Evolutionary conservation across 2,888 invertebrate genomes (phyloP).

Genomic region (Pristionchus entomophagus): DNA sequence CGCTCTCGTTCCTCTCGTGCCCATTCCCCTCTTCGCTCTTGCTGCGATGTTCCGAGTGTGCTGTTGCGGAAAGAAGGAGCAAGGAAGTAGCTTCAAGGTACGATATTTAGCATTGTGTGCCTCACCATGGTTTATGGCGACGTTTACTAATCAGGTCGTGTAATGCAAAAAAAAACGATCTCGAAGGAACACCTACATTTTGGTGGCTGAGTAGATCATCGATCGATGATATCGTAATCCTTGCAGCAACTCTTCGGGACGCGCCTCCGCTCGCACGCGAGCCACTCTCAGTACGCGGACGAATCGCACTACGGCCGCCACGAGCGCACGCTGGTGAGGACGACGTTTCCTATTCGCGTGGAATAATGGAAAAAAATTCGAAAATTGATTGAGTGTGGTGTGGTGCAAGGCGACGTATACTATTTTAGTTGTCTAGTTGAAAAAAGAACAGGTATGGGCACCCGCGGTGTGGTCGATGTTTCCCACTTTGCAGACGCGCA

Average conservation of each 20-base stretch:
- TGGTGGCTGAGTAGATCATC: too few species aligned
- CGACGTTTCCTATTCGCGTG: background rate
- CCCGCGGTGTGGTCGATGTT: slow-evolving; percentile 2
- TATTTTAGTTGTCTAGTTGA: background rate
- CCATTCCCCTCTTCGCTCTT: slow-evolving; percentile 73
- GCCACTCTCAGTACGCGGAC: slow-evolving; percentile 34
- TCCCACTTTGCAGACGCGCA: slow-evolving; percentile 20
- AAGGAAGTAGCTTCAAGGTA: slow-evolving; percentile 31
- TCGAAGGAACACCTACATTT: too few species aligned
- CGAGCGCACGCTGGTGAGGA: slow-evolving; percentile 34
- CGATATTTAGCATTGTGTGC: background rate
- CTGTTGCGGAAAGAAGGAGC: slow-evolving; percentile 55
- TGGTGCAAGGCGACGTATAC: background rate
- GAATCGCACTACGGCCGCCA: slow-evolving; percentile 38
- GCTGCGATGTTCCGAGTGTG: slow-evolving; percentile 66
- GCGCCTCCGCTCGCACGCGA: slow-evolving; percentile 63
- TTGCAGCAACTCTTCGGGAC: slow-evolving; percentile 72
- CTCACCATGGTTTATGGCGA: too few species aligned
- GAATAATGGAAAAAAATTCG: background rate
- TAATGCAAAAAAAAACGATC: too few species aligned
- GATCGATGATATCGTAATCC: background rate
- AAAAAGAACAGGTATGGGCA: background rate
- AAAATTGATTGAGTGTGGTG: background rate
- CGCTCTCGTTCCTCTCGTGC: slow-evolving; percentile 72
- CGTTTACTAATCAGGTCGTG: background rate